A percentile compares a stretch with the other conserved stretches of the same genome.
Evolutionary conservation across 2,888 invertebrate genomes (phyloP).

Genomic region (Gandaritis pyraliata): DNA sequence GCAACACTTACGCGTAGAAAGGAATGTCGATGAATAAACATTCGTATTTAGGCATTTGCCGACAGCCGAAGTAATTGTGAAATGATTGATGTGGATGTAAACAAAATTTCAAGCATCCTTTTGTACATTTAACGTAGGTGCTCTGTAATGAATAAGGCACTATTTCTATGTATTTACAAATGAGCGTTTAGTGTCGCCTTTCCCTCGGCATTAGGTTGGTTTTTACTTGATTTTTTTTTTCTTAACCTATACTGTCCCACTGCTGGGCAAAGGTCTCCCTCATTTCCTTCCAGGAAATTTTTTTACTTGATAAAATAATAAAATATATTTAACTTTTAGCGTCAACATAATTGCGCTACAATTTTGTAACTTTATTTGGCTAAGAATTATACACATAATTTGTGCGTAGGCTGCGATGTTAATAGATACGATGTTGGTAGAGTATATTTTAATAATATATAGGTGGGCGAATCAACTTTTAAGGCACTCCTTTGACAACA

Average conservation of each 20-base stretch:
- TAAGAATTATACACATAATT: slow-evolving; percentile 35
- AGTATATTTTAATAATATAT: slow-evolving; percentile 65
- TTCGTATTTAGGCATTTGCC: slow-evolving; percentile 41
- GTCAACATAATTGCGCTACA: slow-evolving; percentile 30
- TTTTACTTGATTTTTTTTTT: too few species aligned
- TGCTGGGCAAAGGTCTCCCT: too few species aligned
- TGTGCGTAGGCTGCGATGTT: slow-evolving; percentile 44
- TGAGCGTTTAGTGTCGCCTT: neutral
- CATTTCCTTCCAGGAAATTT: too few species aligned
- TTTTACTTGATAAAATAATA: too few species aligned
- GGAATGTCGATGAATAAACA: slow-evolving; percentile 55
- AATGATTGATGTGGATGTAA: slow-evolving; percentile 37
- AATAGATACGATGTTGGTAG: slow-evolving; percentile 46
- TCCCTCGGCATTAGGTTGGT: neutral
- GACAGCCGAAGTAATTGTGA: slow-evolving; percentile 37
- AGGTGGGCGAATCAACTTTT: too few species aligned
- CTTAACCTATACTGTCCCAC: too few species aligned
- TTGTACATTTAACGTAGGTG: slow-evolving; percentile 10
- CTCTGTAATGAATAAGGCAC: neutral
- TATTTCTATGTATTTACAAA: too few species aligned
- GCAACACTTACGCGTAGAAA: slow-evolving; percentile 50
- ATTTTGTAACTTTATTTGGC: slow-evolving; percentile 36
- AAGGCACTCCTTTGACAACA: too few species aligned
- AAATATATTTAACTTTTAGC: neutral
- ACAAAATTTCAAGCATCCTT: slow-evolving; percentile 36